phyloP scores from a whole-genome alignment of 2,797 vertebrate species.

The Pyrocephalus nanus region DNA sequence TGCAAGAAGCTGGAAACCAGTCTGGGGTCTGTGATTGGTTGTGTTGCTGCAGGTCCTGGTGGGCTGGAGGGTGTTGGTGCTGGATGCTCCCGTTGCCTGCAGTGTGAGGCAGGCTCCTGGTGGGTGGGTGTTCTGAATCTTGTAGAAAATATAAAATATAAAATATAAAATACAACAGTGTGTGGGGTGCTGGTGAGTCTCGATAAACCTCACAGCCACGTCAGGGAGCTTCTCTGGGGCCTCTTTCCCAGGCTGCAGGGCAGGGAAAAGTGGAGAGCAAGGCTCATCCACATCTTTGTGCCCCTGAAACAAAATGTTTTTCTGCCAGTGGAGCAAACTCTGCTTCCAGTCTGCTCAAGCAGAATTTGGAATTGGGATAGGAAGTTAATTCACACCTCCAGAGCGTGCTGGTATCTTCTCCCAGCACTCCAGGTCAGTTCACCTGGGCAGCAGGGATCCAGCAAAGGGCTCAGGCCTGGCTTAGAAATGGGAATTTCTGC shows the following conservation, averaged over 20 bases:
- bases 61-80: background rate
- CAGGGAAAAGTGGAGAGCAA: background rate
- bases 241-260: background rate
- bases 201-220: background rate
- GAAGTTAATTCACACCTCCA: background rate
- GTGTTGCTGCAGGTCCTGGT: background rate
- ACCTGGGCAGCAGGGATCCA: background rate
- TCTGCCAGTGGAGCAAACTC: background rate
- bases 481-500: background rate
- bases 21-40: background rate
- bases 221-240: background rate
- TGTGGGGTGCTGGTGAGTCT: rapidly evolving
- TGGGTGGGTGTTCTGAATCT: background rate
- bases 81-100: background rate
- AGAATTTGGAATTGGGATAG: background rate
- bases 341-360: background rate
- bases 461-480: background rate
- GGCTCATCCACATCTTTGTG: background rate
- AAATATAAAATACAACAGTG: background rate
- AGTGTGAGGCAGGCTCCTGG: background rate
- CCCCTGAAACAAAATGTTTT: background rate
- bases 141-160: too few relatives aligned
- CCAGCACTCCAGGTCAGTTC: background rate
- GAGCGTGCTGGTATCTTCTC: background rate
- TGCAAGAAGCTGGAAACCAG: background rate